These are phyloP conservation scores for Nycticryphes semicollaris DNA, from an alignment of 2,113 vertebrate species.

Conservation along the genomic window DNA sequence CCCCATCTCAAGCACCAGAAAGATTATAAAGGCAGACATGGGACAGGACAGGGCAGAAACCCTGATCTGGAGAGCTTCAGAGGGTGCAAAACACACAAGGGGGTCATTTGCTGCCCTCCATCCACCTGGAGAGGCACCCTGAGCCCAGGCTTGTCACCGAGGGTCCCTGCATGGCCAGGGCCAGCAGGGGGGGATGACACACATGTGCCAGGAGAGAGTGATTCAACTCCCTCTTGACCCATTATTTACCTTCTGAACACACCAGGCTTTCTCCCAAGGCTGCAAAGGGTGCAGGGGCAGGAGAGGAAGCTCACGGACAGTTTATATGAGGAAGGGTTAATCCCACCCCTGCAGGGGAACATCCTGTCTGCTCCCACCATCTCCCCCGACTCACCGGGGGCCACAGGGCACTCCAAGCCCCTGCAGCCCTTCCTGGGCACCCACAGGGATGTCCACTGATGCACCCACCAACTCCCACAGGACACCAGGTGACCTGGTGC, in stretches of 20 bases:
- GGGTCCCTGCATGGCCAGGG: background rate
- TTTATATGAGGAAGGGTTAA: background rate
- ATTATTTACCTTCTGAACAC: background rate
- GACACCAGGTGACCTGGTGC: background rate
- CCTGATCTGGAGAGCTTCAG: background rate
- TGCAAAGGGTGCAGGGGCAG: no score
- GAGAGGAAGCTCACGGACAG: rapidly evolving
- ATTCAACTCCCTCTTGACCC: background rate
- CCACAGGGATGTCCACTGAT: rapidly evolving
- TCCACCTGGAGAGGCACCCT: rapidly evolving
- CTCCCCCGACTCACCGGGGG: background rate
- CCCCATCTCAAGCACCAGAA: background rate
- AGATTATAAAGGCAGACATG: background rate
- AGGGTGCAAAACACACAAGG: no score
- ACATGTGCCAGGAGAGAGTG: background rate
- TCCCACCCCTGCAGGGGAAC: background rate
- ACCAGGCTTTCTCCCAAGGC: rapidly evolving
- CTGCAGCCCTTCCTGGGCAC: background rate
- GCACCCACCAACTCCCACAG: background rate
- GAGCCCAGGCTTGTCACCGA: rapidly evolving
- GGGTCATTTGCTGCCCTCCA: rapidly evolving
- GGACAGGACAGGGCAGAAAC: background rate
- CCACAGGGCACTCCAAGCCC: background rate
- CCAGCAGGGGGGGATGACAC: no score
- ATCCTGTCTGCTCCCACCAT: background rate